Percentiles rank a stretch among this genome's conserved stretches.
phyloP scores from a whole-genome alignment of 2,888 invertebrate genomes.

The Latheticus oryzae region DNA sequence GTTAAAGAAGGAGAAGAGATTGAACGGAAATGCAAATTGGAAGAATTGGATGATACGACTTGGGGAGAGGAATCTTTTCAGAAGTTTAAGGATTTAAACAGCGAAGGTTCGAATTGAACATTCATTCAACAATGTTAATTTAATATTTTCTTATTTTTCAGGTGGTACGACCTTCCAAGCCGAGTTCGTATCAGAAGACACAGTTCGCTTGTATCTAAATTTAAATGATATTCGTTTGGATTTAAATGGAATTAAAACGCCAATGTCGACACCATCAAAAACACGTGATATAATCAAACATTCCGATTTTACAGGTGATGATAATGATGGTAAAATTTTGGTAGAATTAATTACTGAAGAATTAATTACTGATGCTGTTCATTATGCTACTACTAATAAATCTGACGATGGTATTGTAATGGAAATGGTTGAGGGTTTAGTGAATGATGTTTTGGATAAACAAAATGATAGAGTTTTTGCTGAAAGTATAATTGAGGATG shows the following conservation, averaged over 20 bases:
- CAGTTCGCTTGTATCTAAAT: conserved; percentile 56
- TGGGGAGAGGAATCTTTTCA: conserved; percentile 63
- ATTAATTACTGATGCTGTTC: background rate
- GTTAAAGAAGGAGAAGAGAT: conserved; percentile 63
- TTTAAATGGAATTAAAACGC: conserved; percentile 48
- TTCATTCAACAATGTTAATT: background rate
- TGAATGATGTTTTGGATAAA: too few relatives aligned
- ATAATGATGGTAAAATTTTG: too few relatives aligned
- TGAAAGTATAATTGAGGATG: too few relatives aligned
- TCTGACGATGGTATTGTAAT: background rate
- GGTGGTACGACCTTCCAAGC: conserved; percentile 56
- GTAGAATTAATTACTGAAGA: too few relatives aligned
- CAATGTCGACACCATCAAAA: conserved; percentile 8
- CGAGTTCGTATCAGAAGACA: conserved; percentile 54
- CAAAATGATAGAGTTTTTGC: too few relatives aligned
- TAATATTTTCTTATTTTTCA: conserved; percentile 38
- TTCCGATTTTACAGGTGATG: conserved; percentile 16
- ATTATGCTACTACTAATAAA: too few relatives aligned
- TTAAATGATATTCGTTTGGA: conserved; percentile 55
- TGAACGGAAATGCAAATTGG: conserved; percentile 47
- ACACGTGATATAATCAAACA: conserved; percentile 6
- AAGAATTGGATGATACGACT: conserved; percentile 50
- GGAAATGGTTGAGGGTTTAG: background rate
- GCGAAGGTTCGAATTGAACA: too few relatives aligned
- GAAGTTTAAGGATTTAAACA: conserved; percentile 61